phyloP scores from a whole-genome alignment of 2,113 vertebrate species.

The Rhea americana region DNA sequence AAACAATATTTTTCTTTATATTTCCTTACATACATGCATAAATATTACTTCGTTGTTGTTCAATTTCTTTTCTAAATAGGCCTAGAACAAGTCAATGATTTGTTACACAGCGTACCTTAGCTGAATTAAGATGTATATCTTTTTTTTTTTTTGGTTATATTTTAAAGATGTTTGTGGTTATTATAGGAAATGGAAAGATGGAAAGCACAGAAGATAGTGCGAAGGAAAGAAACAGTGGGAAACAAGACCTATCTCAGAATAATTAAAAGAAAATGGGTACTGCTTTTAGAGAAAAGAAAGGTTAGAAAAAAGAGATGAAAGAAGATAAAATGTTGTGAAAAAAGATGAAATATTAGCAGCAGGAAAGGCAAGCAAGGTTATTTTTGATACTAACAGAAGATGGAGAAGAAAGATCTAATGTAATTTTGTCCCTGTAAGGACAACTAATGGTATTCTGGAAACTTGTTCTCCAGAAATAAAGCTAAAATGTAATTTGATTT shows the following conservation, averaged over 20 bases:
- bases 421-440: neutral
- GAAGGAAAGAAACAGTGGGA: neutral
- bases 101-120: too few relatives aligned
- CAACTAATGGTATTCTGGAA: neutral
- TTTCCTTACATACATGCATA: neutral
- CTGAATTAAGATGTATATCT: neutral
- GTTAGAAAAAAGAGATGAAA: neutral
- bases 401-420: neutral
- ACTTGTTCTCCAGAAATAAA: neutral
- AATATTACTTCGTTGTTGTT: neutral
- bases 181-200: neutral
- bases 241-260: neutral
- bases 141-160: neutral
- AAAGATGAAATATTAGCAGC: neutral
- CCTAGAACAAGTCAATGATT: neutral
- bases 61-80: neutral
- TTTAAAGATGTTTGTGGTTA: neutral
- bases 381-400: neutral
- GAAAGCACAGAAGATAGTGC: neutral
- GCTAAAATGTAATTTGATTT: neutral
- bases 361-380: neutral
- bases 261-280: neutral
- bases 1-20: neutral
- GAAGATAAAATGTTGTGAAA: neutral
- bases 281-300: neutral